Evolutionary conservation across 2,113 vertebrate genomes (phyloP).

Genomic region (Malurus cyaneus): DNA sequence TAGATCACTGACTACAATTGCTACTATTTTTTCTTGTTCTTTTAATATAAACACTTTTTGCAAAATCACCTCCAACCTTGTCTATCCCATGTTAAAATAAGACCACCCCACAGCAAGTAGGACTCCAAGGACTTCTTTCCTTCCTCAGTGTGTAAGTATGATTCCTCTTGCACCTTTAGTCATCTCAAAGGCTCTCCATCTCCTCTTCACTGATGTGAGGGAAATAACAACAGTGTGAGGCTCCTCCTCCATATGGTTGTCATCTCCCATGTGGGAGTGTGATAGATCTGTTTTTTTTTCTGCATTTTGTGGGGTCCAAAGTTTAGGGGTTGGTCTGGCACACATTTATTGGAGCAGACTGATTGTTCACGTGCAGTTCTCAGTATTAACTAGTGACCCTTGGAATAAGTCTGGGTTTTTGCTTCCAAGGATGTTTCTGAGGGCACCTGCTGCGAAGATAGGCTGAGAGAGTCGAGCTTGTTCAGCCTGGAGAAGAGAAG

Average conservation of each 20-base stretch:
- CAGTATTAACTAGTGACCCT: not conserved
- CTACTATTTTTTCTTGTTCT: not conserved
- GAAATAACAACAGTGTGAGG: not conserved
- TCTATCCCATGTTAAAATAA: not conserved
- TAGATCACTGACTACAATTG: not conserved
- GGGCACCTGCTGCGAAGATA: not conserved
- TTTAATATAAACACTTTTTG: not conserved
- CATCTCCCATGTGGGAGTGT: not conserved
- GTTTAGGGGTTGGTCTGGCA: not conserved
- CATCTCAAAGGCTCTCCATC: not conserved
- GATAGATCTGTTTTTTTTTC: not conserved
- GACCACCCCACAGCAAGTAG: not conserved
- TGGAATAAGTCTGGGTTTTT: not conserved
- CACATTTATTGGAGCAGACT: not conserved
- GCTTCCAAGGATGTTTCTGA: not conserved
- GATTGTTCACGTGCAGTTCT: not conserved
- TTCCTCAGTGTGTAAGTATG: not conserved
- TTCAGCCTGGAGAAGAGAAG: not conserved
- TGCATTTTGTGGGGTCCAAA: not conserved
- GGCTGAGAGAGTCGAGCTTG: not conserved
- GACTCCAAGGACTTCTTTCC: not conserved
- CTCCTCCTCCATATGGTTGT: not conserved
- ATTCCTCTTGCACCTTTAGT: not conserved
- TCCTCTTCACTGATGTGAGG: not conserved
- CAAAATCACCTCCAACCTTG: not conserved